A percentile compares a stretch with the other conserved stretches of the same genome.
Evolutionary conservation across 2,797 vertebrate species (phyloP).

Genomic region (Acrossocheilus fasciatus): DNA sequence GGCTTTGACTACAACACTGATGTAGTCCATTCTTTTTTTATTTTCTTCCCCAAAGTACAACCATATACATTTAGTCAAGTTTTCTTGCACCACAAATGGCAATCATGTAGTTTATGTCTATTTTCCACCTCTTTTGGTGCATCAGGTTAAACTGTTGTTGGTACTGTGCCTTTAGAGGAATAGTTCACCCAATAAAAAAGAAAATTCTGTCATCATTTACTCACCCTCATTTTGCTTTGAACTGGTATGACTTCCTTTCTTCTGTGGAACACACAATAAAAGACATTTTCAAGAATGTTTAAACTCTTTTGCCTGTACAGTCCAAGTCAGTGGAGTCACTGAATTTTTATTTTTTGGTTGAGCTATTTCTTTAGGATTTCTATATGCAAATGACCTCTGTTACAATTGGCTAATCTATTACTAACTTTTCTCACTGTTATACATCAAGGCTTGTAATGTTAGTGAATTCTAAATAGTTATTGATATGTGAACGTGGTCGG

Average conservation of each 20-base stretch:
- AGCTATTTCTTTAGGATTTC: not conserved
- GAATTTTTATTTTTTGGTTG: not conserved
- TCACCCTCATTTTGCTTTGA: not conserved
- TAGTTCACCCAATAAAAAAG: not conserved
- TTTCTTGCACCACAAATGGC: not conserved
- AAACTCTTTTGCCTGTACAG: not conserved
- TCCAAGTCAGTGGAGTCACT: not conserved
- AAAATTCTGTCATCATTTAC: not conserved
- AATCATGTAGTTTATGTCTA: not conserved
- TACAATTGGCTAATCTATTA: not conserved
- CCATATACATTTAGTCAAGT: not conserved
- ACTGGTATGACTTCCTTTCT: not conserved
- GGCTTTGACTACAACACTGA: not conserved
- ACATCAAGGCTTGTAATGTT: not conserved
- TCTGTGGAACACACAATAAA: not conserved
- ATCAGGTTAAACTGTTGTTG: not conserved
- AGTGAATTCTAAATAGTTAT: not conserved
- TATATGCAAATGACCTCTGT: not conserved
- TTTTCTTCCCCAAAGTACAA: not conserved
- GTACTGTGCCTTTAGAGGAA: not conserved
- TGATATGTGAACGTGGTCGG: not conserved
- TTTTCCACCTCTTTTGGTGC: not conserved
- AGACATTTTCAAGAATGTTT: not conserved
- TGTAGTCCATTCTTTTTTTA: not conserved
- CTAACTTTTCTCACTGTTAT: not conserved